Conservation (phyloP, 2,888 invertebrate species). For the Leptodirus hochenwartii region DNA sequence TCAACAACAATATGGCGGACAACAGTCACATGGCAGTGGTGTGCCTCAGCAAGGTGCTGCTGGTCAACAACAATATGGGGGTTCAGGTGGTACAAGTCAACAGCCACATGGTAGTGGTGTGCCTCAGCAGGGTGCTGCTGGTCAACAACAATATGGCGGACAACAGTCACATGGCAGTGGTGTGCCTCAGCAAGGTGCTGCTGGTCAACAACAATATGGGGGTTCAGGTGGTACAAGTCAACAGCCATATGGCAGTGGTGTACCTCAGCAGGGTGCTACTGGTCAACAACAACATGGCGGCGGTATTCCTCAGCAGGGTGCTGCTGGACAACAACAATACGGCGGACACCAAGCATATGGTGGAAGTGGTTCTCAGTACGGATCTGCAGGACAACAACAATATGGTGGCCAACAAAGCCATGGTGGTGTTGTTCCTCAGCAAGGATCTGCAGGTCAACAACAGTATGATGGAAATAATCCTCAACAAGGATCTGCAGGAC, state of each 20-base stretch:
- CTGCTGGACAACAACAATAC: neutral
- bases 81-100: slow-evolving; percentile 5
- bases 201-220: neutral
- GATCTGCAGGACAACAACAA: slow-evolving; percentile 5
- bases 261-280: no score
- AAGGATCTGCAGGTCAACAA: slow-evolving; percentile 2
- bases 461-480: no score
- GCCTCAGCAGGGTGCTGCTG: no score
- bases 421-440: no score
- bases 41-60: slow-evolving; percentile 7
- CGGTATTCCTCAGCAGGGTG: neutral
- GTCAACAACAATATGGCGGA: no score
- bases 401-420: slow-evolving; percentile 6
- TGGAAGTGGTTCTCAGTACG: slow-evolving; percentile 3
- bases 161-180: no score
- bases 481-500: slow-evolving; percentile 5
- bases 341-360: slow-evolving; percentile 4
- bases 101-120: no score
- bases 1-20: slow-evolving; percentile 7
- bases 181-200: slow-evolving; percentile 1
- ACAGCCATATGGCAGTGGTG: no score
- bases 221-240: slow-evolving; percentile 4
- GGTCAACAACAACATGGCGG: neutral
- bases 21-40: slow-evolving; percentile 5
- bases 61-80: slow-evolving; percentile 6